phyloP scores from a whole-genome alignment of 2,888 invertebrate species.

The Xanthorhoe spadicearia region DNA sequence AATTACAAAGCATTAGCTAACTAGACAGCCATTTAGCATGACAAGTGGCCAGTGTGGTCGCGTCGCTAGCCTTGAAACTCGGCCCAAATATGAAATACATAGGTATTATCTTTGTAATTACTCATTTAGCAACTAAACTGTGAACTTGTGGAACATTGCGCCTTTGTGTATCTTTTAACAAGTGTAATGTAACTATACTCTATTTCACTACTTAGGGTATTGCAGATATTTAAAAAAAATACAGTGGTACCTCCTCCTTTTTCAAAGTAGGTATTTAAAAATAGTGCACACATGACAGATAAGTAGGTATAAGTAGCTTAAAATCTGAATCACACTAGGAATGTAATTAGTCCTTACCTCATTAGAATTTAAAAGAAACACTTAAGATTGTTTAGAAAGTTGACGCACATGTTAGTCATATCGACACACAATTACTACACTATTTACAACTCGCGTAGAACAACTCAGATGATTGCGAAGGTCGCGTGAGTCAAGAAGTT shows the following conservation, averaged over 20 bases:
- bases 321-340: no score
- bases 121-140: conserved; percentile 41
- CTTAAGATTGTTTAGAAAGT: conserved; percentile 5
- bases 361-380: background rate
- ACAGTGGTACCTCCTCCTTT: no score
- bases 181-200: background rate
- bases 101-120: conserved; percentile 59
- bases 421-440: conserved; percentile 19
- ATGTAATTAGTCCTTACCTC: background rate
- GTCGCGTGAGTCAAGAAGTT: conserved; percentile 24
- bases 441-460: conserved; percentile 17
- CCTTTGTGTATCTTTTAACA: conserved; percentile 1
- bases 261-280: no score
- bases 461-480: conserved; percentile 21
- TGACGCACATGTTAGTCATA: conserved; percentile 24
- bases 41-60: conserved; percentile 52
- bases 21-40: conserved; percentile 57
- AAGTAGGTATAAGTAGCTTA: no score
- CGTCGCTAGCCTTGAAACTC: conserved; percentile 59
- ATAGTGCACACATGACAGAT: no score
- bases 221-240: no score
- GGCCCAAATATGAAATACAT: conserved; percentile 65
- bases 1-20: conserved; percentile 57
- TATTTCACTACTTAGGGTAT: no score
- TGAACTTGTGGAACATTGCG: conserved; percentile 41